These are phyloP conservation scores for Caenorhabditis plicata DNA, from an alignment of 2,888 invertebrate genomes.

Conservation along the genomic window DNA sequence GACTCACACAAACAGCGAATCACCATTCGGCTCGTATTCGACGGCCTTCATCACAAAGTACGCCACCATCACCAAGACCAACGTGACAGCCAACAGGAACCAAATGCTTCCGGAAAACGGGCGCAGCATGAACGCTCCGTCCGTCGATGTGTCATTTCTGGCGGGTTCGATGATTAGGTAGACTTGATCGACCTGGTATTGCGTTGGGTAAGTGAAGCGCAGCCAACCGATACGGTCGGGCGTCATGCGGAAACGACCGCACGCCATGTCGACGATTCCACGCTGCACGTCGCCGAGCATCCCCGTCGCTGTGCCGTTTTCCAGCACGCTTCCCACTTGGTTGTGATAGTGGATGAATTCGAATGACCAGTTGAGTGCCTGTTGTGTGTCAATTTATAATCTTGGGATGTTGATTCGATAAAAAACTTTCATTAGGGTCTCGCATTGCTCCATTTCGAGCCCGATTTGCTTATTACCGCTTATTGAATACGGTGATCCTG, in stretches of 20 bases:
- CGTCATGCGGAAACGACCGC: slow-evolving; percentile 32
- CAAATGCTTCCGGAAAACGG: slow-evolving; percentile 25
- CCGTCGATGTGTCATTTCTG: slow-evolving; percentile 13
- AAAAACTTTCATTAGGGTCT: slow-evolving; percentile 22
- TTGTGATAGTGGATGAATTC: slow-evolving; percentile 27
- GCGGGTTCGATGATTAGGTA: slow-evolving; percentile 30
- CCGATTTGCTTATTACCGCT: slow-evolving; percentile 27
- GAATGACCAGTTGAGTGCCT: slow-evolving; percentile 13
- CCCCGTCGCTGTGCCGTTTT: slow-evolving; percentile 30
- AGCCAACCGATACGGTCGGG: slow-evolving; percentile 17
- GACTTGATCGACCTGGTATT: slow-evolving; percentile 29
- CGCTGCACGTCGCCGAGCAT: slow-evolving; percentile 30
- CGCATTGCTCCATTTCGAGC: slow-evolving; percentile 29
- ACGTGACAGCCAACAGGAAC: slow-evolving; percentile 11
- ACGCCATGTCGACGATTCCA: slow-evolving; percentile 27
- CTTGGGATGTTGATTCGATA: background rate
- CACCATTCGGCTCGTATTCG: slow-evolving; percentile 11
- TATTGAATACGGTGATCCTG: slow-evolving; percentile 24
- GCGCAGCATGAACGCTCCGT: slow-evolving; percentile 27
- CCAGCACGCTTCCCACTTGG: slow-evolving; percentile 19
- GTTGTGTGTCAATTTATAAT: background rate
- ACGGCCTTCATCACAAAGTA: slow-evolving; percentile 22
- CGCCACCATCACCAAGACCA: slow-evolving; percentile 14
- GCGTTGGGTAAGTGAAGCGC: slow-evolving; percentile 30
- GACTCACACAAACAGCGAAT: slow-evolving; percentile 8